phyloP scores from a whole-genome alignment of 2,797 vertebrate species.

The Sylvia borin region DNA sequence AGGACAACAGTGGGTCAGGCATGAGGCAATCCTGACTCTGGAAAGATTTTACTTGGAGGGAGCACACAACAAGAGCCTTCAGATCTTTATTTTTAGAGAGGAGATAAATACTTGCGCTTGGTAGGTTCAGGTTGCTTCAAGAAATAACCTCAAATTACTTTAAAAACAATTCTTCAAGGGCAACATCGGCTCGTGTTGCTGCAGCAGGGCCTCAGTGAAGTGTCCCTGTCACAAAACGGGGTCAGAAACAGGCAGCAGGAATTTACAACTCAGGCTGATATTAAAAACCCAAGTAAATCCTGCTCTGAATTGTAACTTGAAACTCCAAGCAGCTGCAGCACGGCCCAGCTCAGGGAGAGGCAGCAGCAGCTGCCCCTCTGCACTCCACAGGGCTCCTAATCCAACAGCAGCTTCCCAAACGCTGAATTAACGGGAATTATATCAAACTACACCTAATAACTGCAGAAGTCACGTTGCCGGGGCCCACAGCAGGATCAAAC shows the following conservation, averaged over 20 bases:
- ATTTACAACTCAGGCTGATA: background rate
- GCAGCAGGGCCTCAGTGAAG: background rate
- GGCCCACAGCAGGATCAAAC: background rate
- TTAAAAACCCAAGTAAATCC: background rate
- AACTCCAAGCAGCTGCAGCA: background rate
- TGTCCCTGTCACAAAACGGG: fast-evolving
- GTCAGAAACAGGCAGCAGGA: background rate
- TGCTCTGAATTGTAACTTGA: background rate
- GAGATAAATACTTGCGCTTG: background rate
- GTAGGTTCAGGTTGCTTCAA: background rate
- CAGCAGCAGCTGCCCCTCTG: background rate
- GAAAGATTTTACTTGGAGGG: background rate
- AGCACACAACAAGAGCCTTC: background rate
- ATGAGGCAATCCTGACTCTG: background rate
- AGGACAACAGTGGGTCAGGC: fast-evolving
- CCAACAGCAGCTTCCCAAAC: background rate
- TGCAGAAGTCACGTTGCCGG: background rate
- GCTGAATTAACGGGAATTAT: background rate
- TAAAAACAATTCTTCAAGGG: background rate
- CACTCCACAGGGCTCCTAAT: background rate
- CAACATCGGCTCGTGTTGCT: fast-evolving
- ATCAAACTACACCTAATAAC: background rate
- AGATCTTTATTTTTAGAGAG: background rate
- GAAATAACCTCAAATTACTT: background rate
- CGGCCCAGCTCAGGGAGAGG: background rate